Base-by-base conservation (phyloP, 2,113 vertebrate species). In the Ailuropoda melanoleuca region DNA sequence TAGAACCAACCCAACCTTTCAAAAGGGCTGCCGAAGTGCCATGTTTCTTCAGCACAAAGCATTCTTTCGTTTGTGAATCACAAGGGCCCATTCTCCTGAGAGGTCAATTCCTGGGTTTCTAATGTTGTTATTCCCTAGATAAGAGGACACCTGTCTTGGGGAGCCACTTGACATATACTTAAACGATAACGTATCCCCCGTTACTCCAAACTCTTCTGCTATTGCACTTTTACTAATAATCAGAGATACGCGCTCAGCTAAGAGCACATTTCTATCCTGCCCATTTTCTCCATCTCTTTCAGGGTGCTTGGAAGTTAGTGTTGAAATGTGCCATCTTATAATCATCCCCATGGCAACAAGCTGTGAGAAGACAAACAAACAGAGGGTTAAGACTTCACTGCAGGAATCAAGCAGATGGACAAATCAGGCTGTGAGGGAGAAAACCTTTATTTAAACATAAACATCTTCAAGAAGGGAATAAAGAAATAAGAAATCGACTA, bases 311-410 rank as follows among this genome's bases (percentile, higher is more conserved):
- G 64, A 96, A 97, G 96, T 68, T 88, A 56, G 68, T 88, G 56
- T 92, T 93, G 88, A 96, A 92, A 95, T 90, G 72, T 93, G 60
- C 93, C 77, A 82, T 96, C 85, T 75, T 98, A 37, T 94, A 93
- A 84, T 93, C 83, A 97, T 97, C 94, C 58, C 94, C 97, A 97
- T 98, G 94, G 97, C 90, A 98, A 97, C 97, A 89, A 96, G 85
- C 95, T 96, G 81, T 56, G 85, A 90, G 95, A 90, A 92, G 92
- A 96, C 90, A 97, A 87, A 92, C 86, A 96, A 95, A 80, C 31
- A 56, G 1, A 84, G 87, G 94, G 96, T 94, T 95, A 93, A 88
- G 88, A 94, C 94, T 95, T 96, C 75, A 60, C 74, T 72, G 72
- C 50, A 74, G 92, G 93, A 97, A 92, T 64, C 93, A 85, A 89